These are phyloP conservation scores for Dryas iulia DNA, from an alignment of 1,140 invertebrate genomes.

Conservation along the genomic window DNA sequence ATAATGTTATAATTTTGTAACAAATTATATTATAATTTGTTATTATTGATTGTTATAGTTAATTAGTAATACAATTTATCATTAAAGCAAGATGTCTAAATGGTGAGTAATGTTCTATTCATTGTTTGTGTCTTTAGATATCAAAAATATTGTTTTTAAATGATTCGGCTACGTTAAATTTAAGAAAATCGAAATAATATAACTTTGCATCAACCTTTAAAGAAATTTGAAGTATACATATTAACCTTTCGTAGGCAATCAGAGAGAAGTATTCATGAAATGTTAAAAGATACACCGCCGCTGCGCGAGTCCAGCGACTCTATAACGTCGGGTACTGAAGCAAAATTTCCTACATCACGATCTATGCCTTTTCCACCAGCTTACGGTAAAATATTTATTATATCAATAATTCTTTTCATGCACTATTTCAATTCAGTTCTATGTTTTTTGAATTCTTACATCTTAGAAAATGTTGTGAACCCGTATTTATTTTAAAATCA, in stretches of 20 bases:
- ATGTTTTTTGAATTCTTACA: too few relatives aligned
- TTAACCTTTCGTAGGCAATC: constrained; percentile 58
- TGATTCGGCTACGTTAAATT: not conserved
- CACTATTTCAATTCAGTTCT: too few relatives aligned
- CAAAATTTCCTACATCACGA: constrained; percentile 73
- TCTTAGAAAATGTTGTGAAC: too few relatives aligned
- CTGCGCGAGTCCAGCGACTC: constrained; percentile 88
- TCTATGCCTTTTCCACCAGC: constrained; percentile 77
- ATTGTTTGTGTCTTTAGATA: constrained; percentile 21
- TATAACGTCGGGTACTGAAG: constrained; percentile 86
- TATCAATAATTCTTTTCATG: too few relatives aligned
- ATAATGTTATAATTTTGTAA: constrained; percentile 16
- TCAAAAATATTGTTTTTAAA: not conserved
- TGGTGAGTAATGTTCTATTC: constrained; percentile 48
- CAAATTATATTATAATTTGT: not conserved
- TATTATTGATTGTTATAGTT: constrained; percentile 6
- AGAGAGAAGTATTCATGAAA: constrained; percentile 92
- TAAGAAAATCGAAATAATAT: not conserved
- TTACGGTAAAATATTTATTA: constrained; percentile 50
- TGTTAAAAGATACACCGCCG: constrained; percentile 91
- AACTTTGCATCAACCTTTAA: not conserved
- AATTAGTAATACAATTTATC: constrained; percentile 3
- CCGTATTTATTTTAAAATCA: too few relatives aligned
- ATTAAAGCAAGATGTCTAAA: constrained; percentile 57
- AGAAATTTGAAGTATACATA: not conserved